Evolutionary conservation across 2,888 invertebrate genomes (phyloP), one percentile per base, ranked within the genome.

Genomic region (Melinopterus prodromus): DNA sequence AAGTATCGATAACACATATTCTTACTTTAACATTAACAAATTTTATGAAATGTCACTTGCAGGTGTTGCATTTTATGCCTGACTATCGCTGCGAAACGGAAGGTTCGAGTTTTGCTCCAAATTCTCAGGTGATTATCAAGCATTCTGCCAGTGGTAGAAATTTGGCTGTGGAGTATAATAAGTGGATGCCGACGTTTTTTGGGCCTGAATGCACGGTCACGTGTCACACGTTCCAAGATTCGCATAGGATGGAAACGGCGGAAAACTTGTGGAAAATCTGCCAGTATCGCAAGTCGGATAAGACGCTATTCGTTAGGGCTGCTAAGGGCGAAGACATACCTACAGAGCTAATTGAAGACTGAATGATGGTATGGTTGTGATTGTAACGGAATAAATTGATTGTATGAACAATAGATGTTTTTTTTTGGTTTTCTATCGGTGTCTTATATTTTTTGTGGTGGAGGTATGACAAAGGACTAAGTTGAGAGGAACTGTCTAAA

Each of bases 71-170:
- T 81, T 87, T 87, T 85, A 83, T 87, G 77, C 88, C 88, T 0
- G 82, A 84, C 38, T 83, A 83, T 77, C 82, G 89, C 4, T 83
- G 83, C 74, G 86, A 88, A 84, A 86, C 87, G 0, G 74, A 81
- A 1, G 88, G 88, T 7, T 84, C 87, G 2, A 83, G 85, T 14
- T 85, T 88, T 77, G 79, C 83, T 16, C 87, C 88, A 4, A 85
- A 88, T 80, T 82, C 85, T 0, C 85, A 84, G 77, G 82, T 89
- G 2, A 86, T 88, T 16, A 88, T 89, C 69, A 87, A 88, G 79
- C 89, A 89, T 83, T 85, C 87, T 0, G 87, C 89, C 2, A 87
- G 89, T 0, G 89, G 89, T n/a, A 75, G 79, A 77, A 88, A 88
- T 84, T 84, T 89, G 78, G 87, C 88, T 5, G 86, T 86, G 6